These are phyloP conservation scores for Chromis chromis DNA, from an alignment of 2,797 vertebrate genomes.

Conservation along the genomic window DNA sequence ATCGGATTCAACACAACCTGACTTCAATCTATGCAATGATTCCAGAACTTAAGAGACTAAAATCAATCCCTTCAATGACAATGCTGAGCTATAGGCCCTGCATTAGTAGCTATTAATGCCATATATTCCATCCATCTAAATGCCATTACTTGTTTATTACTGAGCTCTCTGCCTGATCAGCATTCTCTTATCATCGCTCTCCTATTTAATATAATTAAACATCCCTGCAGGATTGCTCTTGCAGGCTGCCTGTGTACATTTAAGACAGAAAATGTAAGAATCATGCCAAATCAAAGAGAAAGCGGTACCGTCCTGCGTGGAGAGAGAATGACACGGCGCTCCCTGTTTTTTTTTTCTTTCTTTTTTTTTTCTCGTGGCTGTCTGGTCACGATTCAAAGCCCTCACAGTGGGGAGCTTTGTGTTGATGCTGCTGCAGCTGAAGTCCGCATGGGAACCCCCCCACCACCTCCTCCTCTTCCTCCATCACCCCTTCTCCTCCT, in stretches of 20 bases:
- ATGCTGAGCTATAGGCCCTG: constrained; percentile 5
- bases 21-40: constrained; percentile 12
- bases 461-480: constrained; percentile 18
- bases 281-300: constrained; percentile 51
- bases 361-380: constrained; percentile 58
- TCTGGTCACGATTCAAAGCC: constrained; percentile 83
- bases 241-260: constrained; percentile 24
- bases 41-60: not conserved
- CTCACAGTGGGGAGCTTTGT: constrained; percentile 65
- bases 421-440: constrained; percentile 73
- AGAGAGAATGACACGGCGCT: constrained; percentile 66
- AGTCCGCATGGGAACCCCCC: constrained; percentile 73
- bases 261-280: constrained; percentile 6
- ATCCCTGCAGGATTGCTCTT: constrained; percentile 15
- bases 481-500: constrained; percentile 13
- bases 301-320: constrained; percentile 61
- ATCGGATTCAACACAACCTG: too few species aligned
- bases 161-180: constrained; percentile 36
- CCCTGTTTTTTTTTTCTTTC: constrained; percentile 42
- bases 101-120: constrained; percentile 7
- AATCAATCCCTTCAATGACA: constrained; percentile 24
- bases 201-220: constrained; percentile 23
- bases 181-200: constrained; percentile 11
- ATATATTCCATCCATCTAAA: constrained; percentile 22
- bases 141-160: constrained; percentile 36